Base-by-base conservation (phyloP, 1,140 invertebrate species). In the Bombus sylvicola region DNA sequence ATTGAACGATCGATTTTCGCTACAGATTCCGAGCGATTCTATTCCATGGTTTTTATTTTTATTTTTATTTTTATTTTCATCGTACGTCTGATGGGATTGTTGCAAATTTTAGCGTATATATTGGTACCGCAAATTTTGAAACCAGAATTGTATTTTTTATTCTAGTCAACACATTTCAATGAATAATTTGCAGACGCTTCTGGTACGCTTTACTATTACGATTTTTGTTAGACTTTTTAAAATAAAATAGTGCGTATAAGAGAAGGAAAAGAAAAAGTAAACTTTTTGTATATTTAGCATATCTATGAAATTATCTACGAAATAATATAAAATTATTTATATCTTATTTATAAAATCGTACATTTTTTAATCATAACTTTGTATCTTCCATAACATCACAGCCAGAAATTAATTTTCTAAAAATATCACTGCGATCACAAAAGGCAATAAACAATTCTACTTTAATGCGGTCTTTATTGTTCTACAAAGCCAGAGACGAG, bases 1-100 rank as follows among this genome's bases (percentile, higher is more conserved):
- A 83, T 83, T 66, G 72, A 34, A 76, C 57, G 71, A 47, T 64
- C 53, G 72, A 75, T 75, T 47, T 37, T n/a, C 41, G 22, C 15
- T 8, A 15, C 31, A 64, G 31, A 75, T 59, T 59, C n/a, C 31
- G 31, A 25, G 12, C 28, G 22, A 73, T 73, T 57, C 47, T 12
- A 47, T 74, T 74, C 18, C 37, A 31, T 47, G 66, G 15, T 6
- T 57, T 68, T 69, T 43, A 69, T 34, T 81, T 72, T n/a, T 81
- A 31, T n/a, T 15, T 62, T 62, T 62, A 62, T 12, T 71, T 69
- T 69, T 47, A 71, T 37, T 81, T 72, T 22, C 72, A 31, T 39
- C 15, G 28, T 25, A 22, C 37, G 37, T 13, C 68, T 28, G 25
- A 15, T 22, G 37, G 28, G 28, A n/a, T 34, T 10, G 25, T n/a